phyloP scores from a whole-genome alignment of 2,113 vertebrate genomes.

The Sinocyclocheilus anophthalmus region DNA sequence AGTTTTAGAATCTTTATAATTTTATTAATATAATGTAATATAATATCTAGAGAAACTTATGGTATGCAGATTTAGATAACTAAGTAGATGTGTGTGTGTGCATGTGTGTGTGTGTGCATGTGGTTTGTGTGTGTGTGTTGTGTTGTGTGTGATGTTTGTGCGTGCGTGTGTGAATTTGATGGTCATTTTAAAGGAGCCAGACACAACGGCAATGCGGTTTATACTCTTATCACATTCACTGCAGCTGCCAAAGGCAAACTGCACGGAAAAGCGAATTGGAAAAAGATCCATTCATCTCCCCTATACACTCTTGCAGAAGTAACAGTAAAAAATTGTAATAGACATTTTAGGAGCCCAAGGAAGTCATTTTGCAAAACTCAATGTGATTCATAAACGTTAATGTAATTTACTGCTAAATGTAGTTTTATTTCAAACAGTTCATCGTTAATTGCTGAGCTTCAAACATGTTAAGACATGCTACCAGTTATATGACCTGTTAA shows the following conservation, averaged over 20 bases:
- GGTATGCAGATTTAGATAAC: neutral
- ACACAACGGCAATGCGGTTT: conserved; percentile 38
- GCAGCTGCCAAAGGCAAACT: conserved; percentile 66
- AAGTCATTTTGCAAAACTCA: neutral
- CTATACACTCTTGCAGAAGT: conserved; percentile 56
- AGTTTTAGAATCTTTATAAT: neutral
- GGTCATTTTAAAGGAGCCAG: conserved; percentile 45
- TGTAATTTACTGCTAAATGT: neutral
- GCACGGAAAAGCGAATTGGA: conserved; percentile 46
- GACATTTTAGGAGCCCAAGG: conserved; percentile 23
- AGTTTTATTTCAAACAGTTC: neutral
- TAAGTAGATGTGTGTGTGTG: conserved; percentile 1
- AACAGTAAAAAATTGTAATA: neutral
- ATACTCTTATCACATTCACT: conserved; percentile 68
- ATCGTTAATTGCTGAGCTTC: conserved; percentile 58
- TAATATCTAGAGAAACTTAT: neutral
- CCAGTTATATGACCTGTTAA: neutral
- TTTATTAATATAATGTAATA: neutral
- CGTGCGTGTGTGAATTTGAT: conserved; percentile 42
- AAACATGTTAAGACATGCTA: neutral
- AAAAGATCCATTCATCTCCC: conserved; percentile 41
- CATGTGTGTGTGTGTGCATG: conserved; percentile 35
- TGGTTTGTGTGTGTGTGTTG: conserved; percentile 34
- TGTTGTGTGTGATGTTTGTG: conserved; percentile 37
- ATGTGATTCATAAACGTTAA: neutral